phyloP scores from a whole-genome alignment of 2,113 vertebrate genomes.

The Xiphophorus hellerii region DNA sequence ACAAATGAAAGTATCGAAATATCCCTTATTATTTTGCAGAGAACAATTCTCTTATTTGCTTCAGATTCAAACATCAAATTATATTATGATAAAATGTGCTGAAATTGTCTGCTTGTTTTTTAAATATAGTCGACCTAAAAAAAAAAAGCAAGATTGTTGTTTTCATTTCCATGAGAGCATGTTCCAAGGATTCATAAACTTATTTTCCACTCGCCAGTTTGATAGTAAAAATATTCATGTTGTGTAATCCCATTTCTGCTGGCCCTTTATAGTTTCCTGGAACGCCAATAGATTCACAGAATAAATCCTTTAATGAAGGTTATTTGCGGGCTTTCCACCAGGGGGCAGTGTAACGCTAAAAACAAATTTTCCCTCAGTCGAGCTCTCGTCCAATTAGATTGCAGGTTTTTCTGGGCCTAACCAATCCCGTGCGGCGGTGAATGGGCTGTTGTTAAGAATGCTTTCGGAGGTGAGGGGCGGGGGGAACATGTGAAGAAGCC shows the following conservation, averaged over 20 bases:
- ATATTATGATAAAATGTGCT: too few relatives aligned
- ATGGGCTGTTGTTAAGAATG: constrained; percentile 59
- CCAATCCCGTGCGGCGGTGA: constrained; percentile 58
- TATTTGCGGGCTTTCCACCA: constrained; percentile 35
- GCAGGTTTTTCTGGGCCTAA: constrained; percentile 44
- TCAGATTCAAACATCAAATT: too few relatives aligned
- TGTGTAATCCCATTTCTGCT: constrained; percentile 15
- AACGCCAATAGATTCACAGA: constrained; percentile 20
- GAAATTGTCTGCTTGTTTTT: too few relatives aligned
- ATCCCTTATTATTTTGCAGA: too few relatives aligned
- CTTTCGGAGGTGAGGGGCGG: constrained; percentile 45
- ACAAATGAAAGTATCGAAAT: too few relatives aligned
- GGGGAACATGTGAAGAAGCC: constrained; percentile 42
- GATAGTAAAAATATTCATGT: neutral
- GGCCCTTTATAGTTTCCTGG: constrained; percentile 7
- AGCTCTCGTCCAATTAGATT: constrained; percentile 56
- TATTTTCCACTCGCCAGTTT: neutral
- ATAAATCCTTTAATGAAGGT: neutral
- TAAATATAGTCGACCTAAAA: too few relatives aligned
- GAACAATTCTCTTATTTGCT: too few relatives aligned
- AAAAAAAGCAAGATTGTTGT: neutral
- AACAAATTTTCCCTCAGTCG: neutral
- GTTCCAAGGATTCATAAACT: neutral
- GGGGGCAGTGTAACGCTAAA: constrained; percentile 16
- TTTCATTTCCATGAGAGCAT: neutral